phyloP scores from a whole-genome alignment of 2,888 invertebrate genomes.

The Parnassius smintheus region DNA sequence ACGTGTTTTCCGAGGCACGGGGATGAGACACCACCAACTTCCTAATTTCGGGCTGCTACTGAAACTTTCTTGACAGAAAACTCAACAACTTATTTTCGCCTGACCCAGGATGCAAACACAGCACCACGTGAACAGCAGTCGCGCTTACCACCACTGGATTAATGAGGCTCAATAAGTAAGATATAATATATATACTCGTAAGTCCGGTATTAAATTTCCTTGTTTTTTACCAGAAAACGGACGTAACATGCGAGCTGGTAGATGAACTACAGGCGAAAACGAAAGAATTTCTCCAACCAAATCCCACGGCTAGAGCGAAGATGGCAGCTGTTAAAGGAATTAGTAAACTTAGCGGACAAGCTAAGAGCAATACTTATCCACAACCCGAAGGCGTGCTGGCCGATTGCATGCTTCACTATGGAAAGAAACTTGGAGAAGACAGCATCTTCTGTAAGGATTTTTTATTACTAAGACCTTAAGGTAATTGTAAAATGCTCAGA shows the following conservation, averaged over 20 bases:
- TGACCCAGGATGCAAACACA: too few relatives aligned
- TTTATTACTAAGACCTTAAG: too few relatives aligned
- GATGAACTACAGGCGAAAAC: conserved; percentile 98
- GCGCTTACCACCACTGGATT: too few relatives aligned
- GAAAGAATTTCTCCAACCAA: conserved; percentile 99
- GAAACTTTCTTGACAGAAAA: too few relatives aligned
- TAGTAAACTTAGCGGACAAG: conserved; percentile 97
- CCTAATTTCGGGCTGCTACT: too few relatives aligned
- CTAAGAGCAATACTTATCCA: conserved; percentile 98
- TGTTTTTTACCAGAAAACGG: conserved; percentile 90
- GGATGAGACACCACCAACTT: too few relatives aligned
- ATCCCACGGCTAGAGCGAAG: conserved; percentile 96
- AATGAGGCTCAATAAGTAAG: too few relatives aligned
- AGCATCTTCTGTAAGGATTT: conserved; percentile 89
- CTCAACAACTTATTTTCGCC: too few relatives aligned
- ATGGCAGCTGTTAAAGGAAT: conserved; percentile 98
- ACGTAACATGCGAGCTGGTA: conserved; percentile 97
- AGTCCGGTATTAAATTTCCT: background rate
- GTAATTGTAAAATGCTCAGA: too few relatives aligned
- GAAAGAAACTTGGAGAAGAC: conserved; percentile 97
- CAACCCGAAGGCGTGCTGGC: conserved; percentile 99
- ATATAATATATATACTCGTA: too few relatives aligned
- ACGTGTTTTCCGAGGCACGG: too few relatives aligned
- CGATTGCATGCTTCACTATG: conserved; percentile 97
- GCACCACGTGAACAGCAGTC: too few relatives aligned